Evolutionary conservation across 2,797 vertebrate species (phyloP).

Genomic region (Coreius guichenoti): DNA sequence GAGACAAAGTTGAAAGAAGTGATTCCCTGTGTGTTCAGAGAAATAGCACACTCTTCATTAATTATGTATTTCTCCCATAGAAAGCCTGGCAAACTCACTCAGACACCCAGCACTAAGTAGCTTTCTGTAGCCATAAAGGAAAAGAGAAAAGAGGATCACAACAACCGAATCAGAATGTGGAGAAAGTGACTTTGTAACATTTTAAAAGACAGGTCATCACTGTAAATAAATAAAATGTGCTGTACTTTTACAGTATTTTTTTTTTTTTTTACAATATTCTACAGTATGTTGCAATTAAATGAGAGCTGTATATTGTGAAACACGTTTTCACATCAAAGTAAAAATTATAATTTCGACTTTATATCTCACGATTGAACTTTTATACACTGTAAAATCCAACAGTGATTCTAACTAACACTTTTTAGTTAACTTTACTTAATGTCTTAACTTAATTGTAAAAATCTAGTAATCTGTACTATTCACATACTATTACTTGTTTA

Average conservation of each 20-base stretch:
- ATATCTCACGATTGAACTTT: not conserved
- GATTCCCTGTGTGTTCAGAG: slow-evolving; percentile 54
- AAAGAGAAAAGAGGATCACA: slow-evolving; percentile 20
- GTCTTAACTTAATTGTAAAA: too few relatives aligned
- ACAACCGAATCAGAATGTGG: not conserved
- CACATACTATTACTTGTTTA: too few relatives aligned
- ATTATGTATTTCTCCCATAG: slow-evolving; percentile 74
- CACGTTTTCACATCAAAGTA: not conserved
- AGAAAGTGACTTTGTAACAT: not conserved
- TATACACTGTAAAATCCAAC: too few relatives aligned
- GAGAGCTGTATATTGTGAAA: not conserved
- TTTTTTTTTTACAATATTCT: not conserved
- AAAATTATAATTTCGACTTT: not conserved
- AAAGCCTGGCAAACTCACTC: slow-evolving; percentile 70
- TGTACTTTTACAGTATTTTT: not conserved
- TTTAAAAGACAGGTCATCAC: not conserved
- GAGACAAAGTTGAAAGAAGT: slow-evolving; percentile 63
- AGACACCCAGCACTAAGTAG: slow-evolving; percentile 66
- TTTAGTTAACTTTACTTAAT: too few relatives aligned
- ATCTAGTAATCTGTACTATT: too few relatives aligned
- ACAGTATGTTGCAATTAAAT: not conserved
- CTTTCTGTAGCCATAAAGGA: slow-evolving; percentile 43
- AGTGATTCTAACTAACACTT: too few relatives aligned
- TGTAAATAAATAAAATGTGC: not conserved
- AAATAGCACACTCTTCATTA: slow-evolving; percentile 71